Evolutionary conservation across 2,888 invertebrate species (phyloP), one percentile per base, ranked within the genome.

Genomic region (Troilus luridus): DNA sequence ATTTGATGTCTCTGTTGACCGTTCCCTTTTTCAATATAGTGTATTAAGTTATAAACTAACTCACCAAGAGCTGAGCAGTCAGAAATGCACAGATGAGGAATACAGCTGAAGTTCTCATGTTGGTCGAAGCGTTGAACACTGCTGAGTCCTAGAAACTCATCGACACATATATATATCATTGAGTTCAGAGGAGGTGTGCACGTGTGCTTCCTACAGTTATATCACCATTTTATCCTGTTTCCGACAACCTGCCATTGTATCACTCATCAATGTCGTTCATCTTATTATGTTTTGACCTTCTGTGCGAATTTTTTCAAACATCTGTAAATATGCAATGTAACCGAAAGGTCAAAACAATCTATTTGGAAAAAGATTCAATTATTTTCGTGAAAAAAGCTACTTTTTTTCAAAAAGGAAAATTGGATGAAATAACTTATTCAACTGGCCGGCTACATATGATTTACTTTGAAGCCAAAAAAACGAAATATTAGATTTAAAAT

Each of bases 121-220:
- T 77, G 17, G 41, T 41, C 12, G 10, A 41, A 17, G 5, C 2
- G 24, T 77, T 41, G 27, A 27, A 72, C 11, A 17, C 10, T 77
- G 27, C 17, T 77, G 14, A 41, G 10, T 6, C 8, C 8, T 41
- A 41, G 41, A 27, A 17, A 77, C 0, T 24, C 67, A 67, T 24
- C 8, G 72, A 1, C 72, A 41, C 17, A 17, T 77, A 77, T 77
- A 77, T 77, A 77, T 77, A 77, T 77, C 41, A 27, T 2, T 10
- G 0, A 8, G 41, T 9, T 1, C 41, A 41, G 41, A 41, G 41
- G 41, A 27, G 27, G 24, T 41, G 72, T 77, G 17, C 9, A 77
- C 72, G 72, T 77, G 27, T 77, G 41, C 41, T 77, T 77, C 72
- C 27, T 77, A 27, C 17, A 77, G 41, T 77, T 77, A 77, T 41